Base-by-base conservation (phyloP, 2,797 vertebrate genomes). In the Artibeus jamaicensis region DNA sequence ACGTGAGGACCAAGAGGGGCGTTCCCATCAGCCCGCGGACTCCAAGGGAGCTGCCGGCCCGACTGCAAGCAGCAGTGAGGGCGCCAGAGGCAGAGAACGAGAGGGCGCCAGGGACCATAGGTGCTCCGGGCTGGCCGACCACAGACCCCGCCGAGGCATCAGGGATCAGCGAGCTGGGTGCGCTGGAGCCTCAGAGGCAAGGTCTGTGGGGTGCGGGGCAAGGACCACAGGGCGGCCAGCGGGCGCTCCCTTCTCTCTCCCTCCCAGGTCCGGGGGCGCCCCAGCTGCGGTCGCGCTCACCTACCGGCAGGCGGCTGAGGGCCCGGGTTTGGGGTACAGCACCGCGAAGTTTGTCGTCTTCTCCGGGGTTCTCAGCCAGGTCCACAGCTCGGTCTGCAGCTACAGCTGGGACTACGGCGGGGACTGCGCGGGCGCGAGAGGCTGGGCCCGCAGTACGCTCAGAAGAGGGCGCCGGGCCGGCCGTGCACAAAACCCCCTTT, bases 401-500 rank as follows among this genome's bases (percentile, higher is more conserved):
- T n/a, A 93, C 81, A 4, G 82, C 77, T 11, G 76, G 87, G 90
- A 97, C 97, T 98, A 97, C 96, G 82, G 96, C 90, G 93, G 74
- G 90, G 42, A 94, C 87, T 97, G 97, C 93, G 96, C 93, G 89
- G 93, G 77, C 87, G 93, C 91, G 71, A 89, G 76, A 93, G 65
- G 89, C 94, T 42, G 37, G 86, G 91, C 87, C 86, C 87, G 57
- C 96, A 86, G 95, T 89, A 73, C 73, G 79, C 81, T 86, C 82
- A 50, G 83, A 82, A 91, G 94, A 91, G 96, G 95, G 96, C 96
- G 97, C 93, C 81, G 85, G 90, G 78, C 92, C 48, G 89, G 91
- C 93, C 84, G 76, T 26, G 78, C 96, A 98, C 97, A 98, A 97
- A 98, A 98, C 95, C 96, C 96, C 94, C 87, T 97, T 97, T 97